Base-by-base conservation (phyloP, 1,140 invertebrate genomes). In the Pogonomyrmex californicus region DNA sequence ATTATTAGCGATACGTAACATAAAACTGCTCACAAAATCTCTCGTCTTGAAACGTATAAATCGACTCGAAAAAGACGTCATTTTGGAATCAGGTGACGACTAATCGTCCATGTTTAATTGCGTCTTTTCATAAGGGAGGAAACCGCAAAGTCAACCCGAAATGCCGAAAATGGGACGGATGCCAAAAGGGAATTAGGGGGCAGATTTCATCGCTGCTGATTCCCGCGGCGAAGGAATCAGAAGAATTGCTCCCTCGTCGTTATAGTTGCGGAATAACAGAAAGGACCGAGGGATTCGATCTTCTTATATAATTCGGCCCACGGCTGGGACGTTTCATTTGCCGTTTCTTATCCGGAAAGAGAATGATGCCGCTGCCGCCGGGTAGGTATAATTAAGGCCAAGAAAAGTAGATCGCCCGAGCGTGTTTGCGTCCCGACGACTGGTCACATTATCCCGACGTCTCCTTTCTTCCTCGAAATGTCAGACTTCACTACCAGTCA, bases 361-460 rank as follows among this genome's bases (percentile, higher is more conserved):
- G 51, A 77, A 85, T 54, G 60, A 62, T 47, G 23, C n/a, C 17
- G 7, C 47, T 41, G 47, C 1, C 4, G 66, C 44, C 54, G 60
- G 75, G 49, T 71, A 70, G 60, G 76, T 78, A 54, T 76, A 86
- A 87, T 87, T 87, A 86, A 87, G 63, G 82, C 47, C 86, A 77
- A 58, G 70, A 62, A 47, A 77, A 76, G 41, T n/a, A 51, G 71
- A 54, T 73, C 60, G 47, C 17, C 7, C 17, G 70, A 38, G 33
- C 33, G 23, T 58, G 51, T 23, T 62, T 70, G 47, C 38, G 51
- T 82, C 41, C 7, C 38, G 23, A 56, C 38, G 36, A 73, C n/a
- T 47, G 41, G 47, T 49, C 44, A 38, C 49, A 68, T 73, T 56
- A 82, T 44, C 44, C 23, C 36, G 12, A 82, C 47, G 41, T 23